phyloP scores from a whole-genome alignment of 2,797 vertebrate species.

The Zenarchopterus dispar region DNA sequence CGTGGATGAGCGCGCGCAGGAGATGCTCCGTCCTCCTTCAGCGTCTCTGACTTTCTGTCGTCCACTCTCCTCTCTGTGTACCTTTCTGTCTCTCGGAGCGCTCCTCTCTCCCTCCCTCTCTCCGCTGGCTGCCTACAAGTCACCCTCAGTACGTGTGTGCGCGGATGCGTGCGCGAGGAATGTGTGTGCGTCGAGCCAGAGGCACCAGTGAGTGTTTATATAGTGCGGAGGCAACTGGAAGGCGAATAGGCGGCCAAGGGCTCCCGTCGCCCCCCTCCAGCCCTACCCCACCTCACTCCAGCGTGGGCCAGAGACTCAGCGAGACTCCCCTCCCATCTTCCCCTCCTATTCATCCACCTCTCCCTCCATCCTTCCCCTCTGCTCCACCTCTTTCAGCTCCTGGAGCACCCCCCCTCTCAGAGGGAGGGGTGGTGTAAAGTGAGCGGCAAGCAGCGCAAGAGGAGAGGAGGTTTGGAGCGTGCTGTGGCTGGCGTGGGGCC shows the following conservation, averaged over 20 bases:
- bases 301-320: constrained; percentile 38
- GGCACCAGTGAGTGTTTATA: constrained; percentile 93
- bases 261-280: constrained; percentile 71
- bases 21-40: constrained; percentile 76
- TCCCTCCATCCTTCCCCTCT: constrained; percentile 41
- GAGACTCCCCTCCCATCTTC: constrained; percentile 54
- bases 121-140: constrained; percentile 65
- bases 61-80: constrained; percentile 69
- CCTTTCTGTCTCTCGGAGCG: constrained; percentile 64
- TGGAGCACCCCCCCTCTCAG: constrained; percentile 52
- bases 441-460: constrained; percentile 76
- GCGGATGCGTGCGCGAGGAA: constrained; percentile 44
- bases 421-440: constrained; percentile 80
- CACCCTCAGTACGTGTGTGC: constrained; percentile 82
- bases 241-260: constrained; percentile 83
- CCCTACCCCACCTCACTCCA: constrained; percentile 69
- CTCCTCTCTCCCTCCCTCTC: constrained; percentile 52
- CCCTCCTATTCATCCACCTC: constrained; percentile 58
- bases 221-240: constrained; percentile 92
- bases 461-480: constrained; percentile 84
- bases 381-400: constrained; percentile 74
- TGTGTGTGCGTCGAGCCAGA: constrained; percentile 74
- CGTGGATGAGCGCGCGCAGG: constrained; percentile 59
- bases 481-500: constrained; percentile 82
- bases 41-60: constrained; percentile 65